These are phyloP conservation scores for Zenarchopterus dispar DNA, from an alignment of 2,797 vertebrate genomes.

Conservation along the genomic window DNA sequence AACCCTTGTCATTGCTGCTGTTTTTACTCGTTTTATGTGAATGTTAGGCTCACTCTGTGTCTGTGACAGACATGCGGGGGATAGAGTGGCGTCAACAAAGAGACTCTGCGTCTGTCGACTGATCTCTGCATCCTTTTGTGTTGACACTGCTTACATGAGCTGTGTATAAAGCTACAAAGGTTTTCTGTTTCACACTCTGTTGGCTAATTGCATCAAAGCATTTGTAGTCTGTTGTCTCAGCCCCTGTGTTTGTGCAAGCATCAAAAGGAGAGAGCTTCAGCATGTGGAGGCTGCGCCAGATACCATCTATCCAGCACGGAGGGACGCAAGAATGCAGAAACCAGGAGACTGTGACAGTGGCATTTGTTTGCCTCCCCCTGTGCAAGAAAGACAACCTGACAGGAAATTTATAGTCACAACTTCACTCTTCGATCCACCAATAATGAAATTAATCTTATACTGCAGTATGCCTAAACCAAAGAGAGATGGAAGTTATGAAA, in stretches of 20 bases:
- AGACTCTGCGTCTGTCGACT: conserved; percentile 51
- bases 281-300: conserved; percentile 61
- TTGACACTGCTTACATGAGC: conserved; percentile 57
- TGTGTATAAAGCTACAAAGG: conserved; percentile 75
- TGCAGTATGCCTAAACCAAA: conserved; percentile 16
- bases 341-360: conserved; percentile 51
- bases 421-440: conserved; percentile 14
- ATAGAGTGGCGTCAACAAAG: conserved; percentile 62
- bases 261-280: conserved; percentile 62
- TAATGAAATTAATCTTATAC: conserved; percentile 28
- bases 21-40: conserved; percentile 30
- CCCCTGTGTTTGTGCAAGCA: conserved; percentile 66
- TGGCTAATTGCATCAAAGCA: conserved; percentile 80
- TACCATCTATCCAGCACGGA: conserved; percentile 58
- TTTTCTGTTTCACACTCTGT: conserved; percentile 77
- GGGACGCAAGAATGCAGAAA: conserved; percentile 45
- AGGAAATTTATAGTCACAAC: conserved; percentile 35
- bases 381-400: conserved; percentile 54
- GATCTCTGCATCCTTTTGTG: conserved; percentile 67
- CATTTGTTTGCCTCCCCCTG: conserved; percentile 53
- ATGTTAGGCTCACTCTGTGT: conserved; percentile 37
- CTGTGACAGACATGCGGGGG: conserved; percentile 55
- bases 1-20: conserved; percentile 37
- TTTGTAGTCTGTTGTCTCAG: conserved; percentile 67
- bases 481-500: conserved; percentile 18